Conservation (phyloP, 2,113 vertebrate species). For the Trochalopteron elliotii region DNA sequence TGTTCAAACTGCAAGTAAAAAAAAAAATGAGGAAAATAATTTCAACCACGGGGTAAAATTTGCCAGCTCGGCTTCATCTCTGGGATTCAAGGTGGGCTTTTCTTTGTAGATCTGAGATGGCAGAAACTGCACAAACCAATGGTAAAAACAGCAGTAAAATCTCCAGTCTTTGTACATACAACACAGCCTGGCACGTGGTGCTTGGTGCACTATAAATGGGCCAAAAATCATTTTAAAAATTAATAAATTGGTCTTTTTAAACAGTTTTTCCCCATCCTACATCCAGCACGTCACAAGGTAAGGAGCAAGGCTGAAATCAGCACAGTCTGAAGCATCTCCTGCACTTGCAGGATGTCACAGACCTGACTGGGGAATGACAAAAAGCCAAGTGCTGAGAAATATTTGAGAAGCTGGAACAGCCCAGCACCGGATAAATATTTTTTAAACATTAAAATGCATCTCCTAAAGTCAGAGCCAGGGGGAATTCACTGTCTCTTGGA, state of each 20-base stretch:
- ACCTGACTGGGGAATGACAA: neutral
- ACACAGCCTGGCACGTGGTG: rapidly evolving
- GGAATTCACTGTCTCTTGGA: neutral
- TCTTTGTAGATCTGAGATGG: neutral
- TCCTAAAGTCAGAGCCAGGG: neutral
- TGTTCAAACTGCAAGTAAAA: neutral
- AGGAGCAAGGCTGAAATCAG: neutral
- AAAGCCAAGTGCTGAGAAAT: neutral
- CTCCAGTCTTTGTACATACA: rapidly evolving
- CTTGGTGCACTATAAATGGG: neutral
- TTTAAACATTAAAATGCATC: neutral
- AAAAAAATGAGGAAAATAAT: neutral
- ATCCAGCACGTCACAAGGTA: rapidly evolving
- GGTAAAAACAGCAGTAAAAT: neutral
- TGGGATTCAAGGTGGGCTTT: neutral
- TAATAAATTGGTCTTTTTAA: rapidly evolving
- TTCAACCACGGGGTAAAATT: rapidly evolving
- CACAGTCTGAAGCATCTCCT: neutral
- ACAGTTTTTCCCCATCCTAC: neutral
- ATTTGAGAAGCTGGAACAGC: neutral
- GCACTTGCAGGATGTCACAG: neutral
- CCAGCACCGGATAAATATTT: neutral
- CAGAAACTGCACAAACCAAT: neutral
- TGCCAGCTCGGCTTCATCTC: neutral
- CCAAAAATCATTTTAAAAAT: rapidly evolving